These are phyloP conservation scores for Criorhina ranunculi DNA, from an alignment of 2,888 invertebrate genomes.

Conservation along the genomic window DNA sequence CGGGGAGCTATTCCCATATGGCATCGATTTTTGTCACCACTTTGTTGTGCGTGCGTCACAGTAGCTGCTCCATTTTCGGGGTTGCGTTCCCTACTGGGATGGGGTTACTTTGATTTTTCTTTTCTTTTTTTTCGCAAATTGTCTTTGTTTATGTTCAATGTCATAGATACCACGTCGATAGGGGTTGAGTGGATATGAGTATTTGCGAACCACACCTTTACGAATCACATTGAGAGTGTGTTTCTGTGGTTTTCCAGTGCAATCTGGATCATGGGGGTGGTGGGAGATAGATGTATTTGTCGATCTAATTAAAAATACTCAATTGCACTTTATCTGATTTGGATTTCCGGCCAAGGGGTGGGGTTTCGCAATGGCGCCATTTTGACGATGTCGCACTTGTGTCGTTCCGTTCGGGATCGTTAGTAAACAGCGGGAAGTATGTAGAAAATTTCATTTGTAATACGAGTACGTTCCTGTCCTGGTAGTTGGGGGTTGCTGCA, in stretches of 20 bases:
- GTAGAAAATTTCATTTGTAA: slow-evolving; percentile 51
- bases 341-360: slow-evolving; percentile 17
- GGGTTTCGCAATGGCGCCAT: slow-evolving; percentile 53
- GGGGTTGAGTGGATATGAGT: neutral
- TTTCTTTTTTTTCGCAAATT: slow-evolving; percentile 30
- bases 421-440: slow-evolving; percentile 48
- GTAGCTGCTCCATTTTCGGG: slow-evolving; percentile 14
- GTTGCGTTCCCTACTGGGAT: neutral
- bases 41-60: slow-evolving; percentile 40
- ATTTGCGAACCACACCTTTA: slow-evolving; percentile 39
- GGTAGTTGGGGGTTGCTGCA: slow-evolving; percentile 4
- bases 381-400: slow-evolving; percentile 44
- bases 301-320: slow-evolving; percentile 59
- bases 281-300: slow-evolving; percentile 16
- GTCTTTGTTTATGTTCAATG: slow-evolving; percentile 68
- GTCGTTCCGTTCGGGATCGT: slow-evolving; percentile 37
- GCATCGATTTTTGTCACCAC: slow-evolving; percentile 53
- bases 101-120: neutral
- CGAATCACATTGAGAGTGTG: slow-evolving; percentile 20
- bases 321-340: slow-evolving; percentile 62
- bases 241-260: slow-evolving; percentile 13
- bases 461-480: neutral
- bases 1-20: slow-evolving; percentile 47
- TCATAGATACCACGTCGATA: slow-evolving; percentile 40
- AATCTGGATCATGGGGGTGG: neutral